Evolutionary conservation across 2,888 invertebrate genomes (phyloP), one percentile per base, ranked within the genome.

Genomic region (Heliconius sara): DNA sequence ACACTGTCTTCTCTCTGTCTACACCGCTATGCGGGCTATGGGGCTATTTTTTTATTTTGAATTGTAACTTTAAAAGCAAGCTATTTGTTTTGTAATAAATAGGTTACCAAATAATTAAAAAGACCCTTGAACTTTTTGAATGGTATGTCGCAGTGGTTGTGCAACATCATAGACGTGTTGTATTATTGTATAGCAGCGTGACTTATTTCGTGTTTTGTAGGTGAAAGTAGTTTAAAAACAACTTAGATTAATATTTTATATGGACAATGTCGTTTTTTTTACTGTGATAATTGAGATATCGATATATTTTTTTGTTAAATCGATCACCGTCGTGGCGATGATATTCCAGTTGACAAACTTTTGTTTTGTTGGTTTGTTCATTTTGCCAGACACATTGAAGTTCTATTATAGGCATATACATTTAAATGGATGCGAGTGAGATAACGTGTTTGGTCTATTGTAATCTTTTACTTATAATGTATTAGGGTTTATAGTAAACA

Each of bases 221-320:
- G 70, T 70, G 70, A 70, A 70, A 70, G 70, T 70, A 47, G 70
- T 47, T 25, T 47, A 43, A 47, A 43, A 43, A 7, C 16, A n/a
- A 43, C 16, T 43, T 25, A 7, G 25, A 16, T 39, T 6, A 70
- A 43, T 70, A 43, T 67, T 39, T 52, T n/a, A 19, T 67, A 67
- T 68, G n/a, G 60, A 60, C 60, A 60, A 60, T 60, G 9, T 60
- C 9, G 60, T n/a, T n/a, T 19, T 39, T 34, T 25, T n/a, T 43
- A 70, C 43, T 25, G 13, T 52, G 16, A 3, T 25, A 70, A 16
- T 70, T 25, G 16, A 25, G 16, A n/a, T 10, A 60, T 60, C 3
- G 60, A n/a, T 7, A 10, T n/a, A 10, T 60, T 60, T 60, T 60
- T n/a, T 60, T n/a, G 60, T 60, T 57, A n/a, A 3, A 57, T 22